A percentile compares a stretch with the other conserved stretches of the same genome.
phyloP scores from a whole-genome alignment of 2,888 invertebrate genomes.

The Eupithecia subfuscata region DNA sequence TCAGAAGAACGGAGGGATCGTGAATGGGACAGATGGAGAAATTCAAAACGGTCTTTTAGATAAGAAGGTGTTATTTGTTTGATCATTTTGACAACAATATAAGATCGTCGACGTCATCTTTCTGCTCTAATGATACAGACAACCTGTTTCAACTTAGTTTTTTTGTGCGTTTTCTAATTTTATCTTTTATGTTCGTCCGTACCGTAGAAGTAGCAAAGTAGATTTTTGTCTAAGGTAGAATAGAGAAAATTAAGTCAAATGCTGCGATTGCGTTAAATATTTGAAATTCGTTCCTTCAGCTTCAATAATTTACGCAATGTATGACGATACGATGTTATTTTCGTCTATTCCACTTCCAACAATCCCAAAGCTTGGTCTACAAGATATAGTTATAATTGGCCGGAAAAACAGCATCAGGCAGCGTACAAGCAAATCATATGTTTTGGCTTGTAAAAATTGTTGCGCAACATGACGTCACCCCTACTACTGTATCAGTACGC shows the following conservation, averaged over 20 bases:
- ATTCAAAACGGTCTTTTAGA: too few relatives aligned
- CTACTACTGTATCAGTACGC: background rate
- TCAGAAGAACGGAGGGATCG: too few relatives aligned
- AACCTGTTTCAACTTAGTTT: too few relatives aligned
- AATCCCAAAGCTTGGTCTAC: background rate
- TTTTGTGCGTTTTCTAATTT: too few relatives aligned
- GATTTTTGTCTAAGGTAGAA: background rate
- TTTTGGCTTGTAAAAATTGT: background rate
- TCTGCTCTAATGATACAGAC: too few relatives aligned
- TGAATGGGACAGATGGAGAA: too few relatives aligned
- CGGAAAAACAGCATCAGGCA: background rate
- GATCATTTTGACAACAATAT: too few relatives aligned
- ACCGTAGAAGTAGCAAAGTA: background rate
- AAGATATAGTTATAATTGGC: background rate
- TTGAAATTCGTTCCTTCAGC: background rate
- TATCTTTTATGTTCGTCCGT: too few relatives aligned
- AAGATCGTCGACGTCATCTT: too few relatives aligned
- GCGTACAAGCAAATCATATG: background rate
- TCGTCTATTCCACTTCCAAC: background rate
- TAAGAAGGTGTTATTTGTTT: too few relatives aligned
- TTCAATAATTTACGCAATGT: background rate
- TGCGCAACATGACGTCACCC: constrained; percentile 23
- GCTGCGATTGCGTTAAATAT: background rate
- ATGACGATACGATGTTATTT: background rate
- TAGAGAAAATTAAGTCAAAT: background rate